Evolutionary conservation across 2,113 vertebrate genomes (phyloP), one percentile per base, ranked within the genome.

Genomic region (Lycaon pictus): DNA sequence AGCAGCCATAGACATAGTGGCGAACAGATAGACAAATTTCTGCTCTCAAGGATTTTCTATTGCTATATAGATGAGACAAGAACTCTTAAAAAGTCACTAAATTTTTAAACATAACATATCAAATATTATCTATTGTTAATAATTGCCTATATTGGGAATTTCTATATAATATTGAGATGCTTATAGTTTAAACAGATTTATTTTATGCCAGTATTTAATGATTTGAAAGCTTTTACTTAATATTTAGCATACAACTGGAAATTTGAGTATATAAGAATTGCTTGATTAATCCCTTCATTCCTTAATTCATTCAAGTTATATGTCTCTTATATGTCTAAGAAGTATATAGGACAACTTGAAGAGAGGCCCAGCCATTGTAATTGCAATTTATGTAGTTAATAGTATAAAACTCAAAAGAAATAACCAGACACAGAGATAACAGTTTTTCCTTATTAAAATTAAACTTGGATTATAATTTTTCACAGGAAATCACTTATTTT

Each of bases 401-500:
- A 65, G n/a, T 17, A 1, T 79, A 82, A 94, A 93, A 96, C 19
- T 80, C 10, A 72, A 90, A 94, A 76, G 27, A 93, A 95, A 95
- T 77, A 96, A 86, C 76, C 43, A 90, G 65, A 93, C 94, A 77
- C 3, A 85, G 35, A 76, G 29, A 93, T 90, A 71, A 13, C 53
- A 88, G 25, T 53, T 92, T 97, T 95, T 60, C 16, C n/a, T 83
- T 69, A 74, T 88, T 96, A 95, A 96, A 97, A 93, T 96, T 97
- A 88, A 90, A 96, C 11, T 88, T 58, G 27, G 6, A 92, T 94
- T 96, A 69, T 91, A 93, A 86, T 93, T 93, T 97, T 85, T 2
- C 29, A 48, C 11, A 88, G 51, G 43, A 92, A 97, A 82, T 74
- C 72, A 92, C 53, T 86, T 55, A 60, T 79, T 95, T 96, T 87